Evolutionary conservation across 2,113 vertebrate genomes (phyloP).

Genomic region (Ia io): DNA sequence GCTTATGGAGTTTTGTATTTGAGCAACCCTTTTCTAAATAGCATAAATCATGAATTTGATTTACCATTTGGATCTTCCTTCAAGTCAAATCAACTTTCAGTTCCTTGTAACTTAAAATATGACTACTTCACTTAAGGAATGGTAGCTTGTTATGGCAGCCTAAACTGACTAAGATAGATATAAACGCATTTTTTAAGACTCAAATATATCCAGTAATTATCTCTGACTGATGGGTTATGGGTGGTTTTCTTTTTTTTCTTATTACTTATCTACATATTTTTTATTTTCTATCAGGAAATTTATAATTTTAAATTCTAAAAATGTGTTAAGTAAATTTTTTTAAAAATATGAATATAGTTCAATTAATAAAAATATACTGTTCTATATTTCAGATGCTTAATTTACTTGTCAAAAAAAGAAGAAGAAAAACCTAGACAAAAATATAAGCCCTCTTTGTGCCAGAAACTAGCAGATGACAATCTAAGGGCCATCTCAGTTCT

Average conservation of each 20-base stretch:
- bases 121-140: background rate
- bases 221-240: background rate
- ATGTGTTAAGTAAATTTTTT: background rate
- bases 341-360: constrained; percentile 8
- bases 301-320: background rate
- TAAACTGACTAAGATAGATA: background rate
- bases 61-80: background rate
- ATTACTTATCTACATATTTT: constrained; percentile 11
- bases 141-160: background rate
- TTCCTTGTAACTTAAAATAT: constrained; percentile 25
- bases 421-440: background rate
- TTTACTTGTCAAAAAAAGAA: background rate
- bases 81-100: background rate
- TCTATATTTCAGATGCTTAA: constrained; percentile 25
- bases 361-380: background rate
- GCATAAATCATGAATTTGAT: background rate
- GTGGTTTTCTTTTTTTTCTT: background rate
- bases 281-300: background rate
- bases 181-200: background rate
- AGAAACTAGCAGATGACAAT: background rate
- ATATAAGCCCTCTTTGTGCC: background rate
- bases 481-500: background rate
- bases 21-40: background rate
- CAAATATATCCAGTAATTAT: background rate
- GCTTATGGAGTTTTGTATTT: constrained; percentile 1